Evolutionary conservation across 2,888 invertebrate species (phyloP), one percentile per base, ranked within the genome.

Genomic region (Drosophila longiperda): DNA sequence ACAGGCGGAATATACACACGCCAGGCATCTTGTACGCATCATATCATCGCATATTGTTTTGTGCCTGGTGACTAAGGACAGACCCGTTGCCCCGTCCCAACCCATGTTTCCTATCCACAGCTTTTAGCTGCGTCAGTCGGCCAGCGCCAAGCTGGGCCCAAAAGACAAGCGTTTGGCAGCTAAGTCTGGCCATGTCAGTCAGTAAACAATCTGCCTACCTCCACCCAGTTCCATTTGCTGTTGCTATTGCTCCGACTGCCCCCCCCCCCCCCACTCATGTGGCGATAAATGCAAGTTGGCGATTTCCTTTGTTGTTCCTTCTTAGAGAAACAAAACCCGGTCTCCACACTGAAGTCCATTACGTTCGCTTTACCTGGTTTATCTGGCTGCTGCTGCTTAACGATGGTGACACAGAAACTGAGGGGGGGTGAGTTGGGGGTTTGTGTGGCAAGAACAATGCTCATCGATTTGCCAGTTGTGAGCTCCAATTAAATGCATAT

Each of bases 271-370:
- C 6, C 8, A 26, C 42, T 42, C 52, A 67, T 79, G 74, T 68
- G 79, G 73, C 84, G 79, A 73, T 82, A 85, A 85, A 78, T 89
- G 89, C 85, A 89, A 85, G 85, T 75, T 87, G 84, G 85, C 87
- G 85, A 87, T 84, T 86, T 83, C 80, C 83, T 87, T 83, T 83
- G 87, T 83, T 82, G 77, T 79, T 76, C 60, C 60, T 49, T 52
- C 62, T 49, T 42, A 55, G 61, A 63, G 65, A 68, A 65, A 65
- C 62, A 73, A 73, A 73, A 73, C 65, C 76, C 49, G 38, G 59
- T 48, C 58, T 77, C 57, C 53, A 55, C 60, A 73, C 62, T 65
- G 69, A 69, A 78, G 78, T 81, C 71, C 75, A 75, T 81, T 78
- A 69, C 68, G 75, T 66, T 64, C 75, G 72, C 68, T 64, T 75